Evolutionary conservation across 2,888 invertebrate species (phyloP), one percentile per base, ranked within the genome.

Genomic region (Heliconius charithonia): DNA sequence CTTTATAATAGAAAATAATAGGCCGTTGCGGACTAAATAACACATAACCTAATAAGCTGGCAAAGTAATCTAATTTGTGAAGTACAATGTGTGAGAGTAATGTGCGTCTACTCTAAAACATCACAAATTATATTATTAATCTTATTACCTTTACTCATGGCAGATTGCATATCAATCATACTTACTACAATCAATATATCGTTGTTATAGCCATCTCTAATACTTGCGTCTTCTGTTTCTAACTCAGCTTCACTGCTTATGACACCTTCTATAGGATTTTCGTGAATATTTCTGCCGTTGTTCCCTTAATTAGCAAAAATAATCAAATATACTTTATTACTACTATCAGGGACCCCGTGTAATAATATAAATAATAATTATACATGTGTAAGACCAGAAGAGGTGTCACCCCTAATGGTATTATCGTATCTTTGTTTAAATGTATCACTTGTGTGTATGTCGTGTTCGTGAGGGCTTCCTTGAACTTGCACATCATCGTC

Each of bases 401-500:
- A 91, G 89, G 92, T 90, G 51, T 82, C 80, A 92, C 91, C 93
- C 91, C 92, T 91, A 88, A 92, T 92, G 89, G 92, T 89, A 91
- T 91, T 91, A 86, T 79, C 82, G 80, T 82, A 83, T 77, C 75
- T 82, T 82, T 89, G 90, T 86, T 88, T 90, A 84, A 91, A 89
- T 86, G 89, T 88, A 82, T 90, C 85, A 85, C 92, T 93, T 82
- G 91, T 91, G 84, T 90, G 90, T 87, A 90, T 90, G 84, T 90
- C 89, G 76, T 89, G 91, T 87, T 95, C 95, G 82, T 90, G 87
- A 84, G 88, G 87, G 82, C 93, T 92, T 87, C 95, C 91, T 90
- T 94, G 95, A 86, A 95, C 89, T 88, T 95, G 89, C 78, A 95
- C 95, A 84, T 96, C 96, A 82, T 95, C 96, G 82, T 96, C 95